Evolutionary conservation across 2,113 vertebrate species (phyloP).

Genomic region (Labrus mixtus): DNA sequence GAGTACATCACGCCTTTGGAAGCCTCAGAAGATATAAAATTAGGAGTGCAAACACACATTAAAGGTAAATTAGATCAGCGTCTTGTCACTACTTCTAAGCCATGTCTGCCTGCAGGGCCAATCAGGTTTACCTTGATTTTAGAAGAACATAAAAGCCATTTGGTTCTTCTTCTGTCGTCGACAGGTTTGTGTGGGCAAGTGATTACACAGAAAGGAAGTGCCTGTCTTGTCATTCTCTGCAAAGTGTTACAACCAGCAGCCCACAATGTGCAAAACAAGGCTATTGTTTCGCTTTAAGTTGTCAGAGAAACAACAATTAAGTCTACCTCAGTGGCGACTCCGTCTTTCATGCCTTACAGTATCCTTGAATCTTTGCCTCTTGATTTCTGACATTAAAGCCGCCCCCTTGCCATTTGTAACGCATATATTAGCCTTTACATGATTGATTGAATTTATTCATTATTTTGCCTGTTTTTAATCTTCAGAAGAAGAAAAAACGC

Average conservation of each 20-base stretch:
- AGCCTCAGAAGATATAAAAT: slow-evolving; percentile 54
- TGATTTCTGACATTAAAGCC: slow-evolving; percentile 78
- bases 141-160: slow-evolving; percentile 66
- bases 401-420: slow-evolving; percentile 75
- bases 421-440: slow-evolving; percentile 84
- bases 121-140: slow-evolving; percentile 64
- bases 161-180: slow-evolving; percentile 54
- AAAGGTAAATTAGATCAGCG: slow-evolving; percentile 61
- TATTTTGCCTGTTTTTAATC: slow-evolving; percentile 73
- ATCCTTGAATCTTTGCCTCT: slow-evolving; percentile 60
- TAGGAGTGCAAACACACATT: slow-evolving; percentile 64
- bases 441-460: slow-evolving; percentile 83
- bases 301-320: slow-evolving; percentile 44
- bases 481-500: slow-evolving; percentile 55
- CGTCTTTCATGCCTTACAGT: slow-evolving; percentile 43
- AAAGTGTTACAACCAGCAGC: slow-evolving; percentile 36
- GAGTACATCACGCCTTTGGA: slow-evolving; percentile 60
- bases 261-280: slow-evolving; percentile 36
- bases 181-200: slow-evolving; percentile 61
- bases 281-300: slow-evolving; percentile 35
- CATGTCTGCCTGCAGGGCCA: slow-evolving; percentile 45
- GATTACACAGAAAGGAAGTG: slow-evolving; percentile 52
- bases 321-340: slow-evolving; percentile 8
- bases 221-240: slow-evolving; percentile 35
- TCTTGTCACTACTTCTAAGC: slow-evolving; percentile 32